A percentile compares a stretch with the other conserved stretches of the same genome.
Conservation (phyloP, 2,797 vertebrate genomes). For the Carcharodon carcharias region DNA sequence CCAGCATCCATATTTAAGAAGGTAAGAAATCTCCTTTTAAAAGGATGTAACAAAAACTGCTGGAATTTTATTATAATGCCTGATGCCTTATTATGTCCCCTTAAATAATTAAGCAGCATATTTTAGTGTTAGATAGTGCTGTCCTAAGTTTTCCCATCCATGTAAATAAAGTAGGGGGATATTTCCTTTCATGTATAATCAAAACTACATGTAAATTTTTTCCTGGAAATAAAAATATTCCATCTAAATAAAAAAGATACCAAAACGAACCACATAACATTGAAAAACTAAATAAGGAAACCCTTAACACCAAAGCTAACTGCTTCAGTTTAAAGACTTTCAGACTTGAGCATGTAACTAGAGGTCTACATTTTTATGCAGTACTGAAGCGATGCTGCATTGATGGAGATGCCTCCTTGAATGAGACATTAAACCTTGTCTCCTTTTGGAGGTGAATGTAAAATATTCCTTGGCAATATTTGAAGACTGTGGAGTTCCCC, state of each 20-base stretch:
- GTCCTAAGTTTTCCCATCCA: background rate
- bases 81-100: slow-evolving; percentile 37
- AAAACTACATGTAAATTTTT: background rate
- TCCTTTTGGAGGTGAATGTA: background rate
- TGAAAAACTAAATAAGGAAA: background rate
- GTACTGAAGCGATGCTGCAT: background rate
- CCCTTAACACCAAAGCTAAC: too few relatives aligned
- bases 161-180: background rate
- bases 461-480: background rate
- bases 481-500: background rate
- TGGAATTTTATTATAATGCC: slow-evolving; percentile 40
- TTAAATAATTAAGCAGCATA: background rate
- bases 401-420: background rate
- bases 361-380: background rate
- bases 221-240: background rate
- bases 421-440: background rate
- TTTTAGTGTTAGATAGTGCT: too few relatives aligned
- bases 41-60: background rate
- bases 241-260: background rate
- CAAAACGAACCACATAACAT: too few relatives aligned
- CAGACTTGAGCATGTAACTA: background rate
- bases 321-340: background rate
- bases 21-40: slow-evolving; percentile 55
- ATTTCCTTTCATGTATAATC: background rate
- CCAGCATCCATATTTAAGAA: slow-evolving; percentile 81